Conservation (phyloP, 2,797 vertebrate species). For the Liparis tanakae region DNA sequence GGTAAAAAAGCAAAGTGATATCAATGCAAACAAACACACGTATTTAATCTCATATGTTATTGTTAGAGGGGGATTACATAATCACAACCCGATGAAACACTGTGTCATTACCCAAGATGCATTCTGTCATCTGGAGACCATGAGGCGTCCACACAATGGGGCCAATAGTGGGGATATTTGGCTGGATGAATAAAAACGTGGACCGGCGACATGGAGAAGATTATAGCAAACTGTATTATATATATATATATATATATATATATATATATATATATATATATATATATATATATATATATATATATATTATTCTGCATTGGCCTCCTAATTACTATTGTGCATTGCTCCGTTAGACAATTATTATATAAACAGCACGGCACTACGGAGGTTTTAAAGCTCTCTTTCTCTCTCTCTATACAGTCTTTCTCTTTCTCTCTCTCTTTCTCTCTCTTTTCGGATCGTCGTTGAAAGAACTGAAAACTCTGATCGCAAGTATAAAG, state of each 20-base stretch:
- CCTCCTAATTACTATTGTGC: constrained; percentile 7
- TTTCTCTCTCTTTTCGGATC: constrained; percentile 1
- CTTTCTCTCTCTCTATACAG: too few relatives aligned
- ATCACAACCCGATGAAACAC: not conserved
- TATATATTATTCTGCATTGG: too few relatives aligned
- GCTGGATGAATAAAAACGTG: too few relatives aligned
- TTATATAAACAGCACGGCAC: constrained; percentile 46
- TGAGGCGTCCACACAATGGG: not conserved
- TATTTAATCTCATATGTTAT: too few relatives aligned
- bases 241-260: too few relatives aligned
- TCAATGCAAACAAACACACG: not conserved
- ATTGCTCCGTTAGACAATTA: constrained; percentile 49
- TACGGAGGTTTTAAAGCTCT: constrained; percentile 24
- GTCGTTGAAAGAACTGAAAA: constrained; percentile 35
- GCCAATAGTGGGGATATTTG: not conserved
- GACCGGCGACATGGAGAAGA: too few relatives aligned
- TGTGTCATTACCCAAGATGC: not conserved
- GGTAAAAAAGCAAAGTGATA: not conserved
- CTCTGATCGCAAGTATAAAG: constrained; percentile 31
- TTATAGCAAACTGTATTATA: too few relatives aligned
- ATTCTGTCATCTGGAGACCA: not conserved
- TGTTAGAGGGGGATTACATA: not conserved
- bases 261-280: too few relatives aligned
- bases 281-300: too few relatives aligned
- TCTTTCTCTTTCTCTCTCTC: too few relatives aligned